Evolutionary conservation across 2,113 vertebrate genomes (phyloP).

Genomic region (Sula dactylatra): DNA sequence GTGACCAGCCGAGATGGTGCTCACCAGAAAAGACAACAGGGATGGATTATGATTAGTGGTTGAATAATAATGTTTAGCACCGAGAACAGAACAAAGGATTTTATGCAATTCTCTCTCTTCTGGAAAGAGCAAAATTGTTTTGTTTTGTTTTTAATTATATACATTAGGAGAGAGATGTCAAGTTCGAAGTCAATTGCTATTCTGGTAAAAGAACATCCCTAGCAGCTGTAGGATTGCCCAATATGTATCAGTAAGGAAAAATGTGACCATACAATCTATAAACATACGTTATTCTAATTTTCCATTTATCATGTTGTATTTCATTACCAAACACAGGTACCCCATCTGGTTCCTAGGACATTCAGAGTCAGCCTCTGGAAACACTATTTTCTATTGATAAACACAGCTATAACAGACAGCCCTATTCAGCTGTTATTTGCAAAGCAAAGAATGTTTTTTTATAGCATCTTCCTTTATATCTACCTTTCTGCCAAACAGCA

Average conservation of each 20-base stretch:
- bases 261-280: neutral
- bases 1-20: neutral
- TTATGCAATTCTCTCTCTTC: neutral
- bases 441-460: conserved; percentile 14
- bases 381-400: neutral
- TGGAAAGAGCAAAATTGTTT: neutral
- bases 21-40: neutral
- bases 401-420: neutral
- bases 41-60: neutral
- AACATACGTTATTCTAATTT: neutral
- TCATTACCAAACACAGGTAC: neutral
- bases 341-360: neutral
- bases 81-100: neutral
- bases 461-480: neutral
- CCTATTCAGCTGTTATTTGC: conserved; percentile 7
- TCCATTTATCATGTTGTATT: neutral
- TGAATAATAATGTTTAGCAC: neutral
- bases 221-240: neutral
- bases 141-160: neutral
- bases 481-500: neutral
- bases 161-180: neutral
- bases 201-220: neutral
- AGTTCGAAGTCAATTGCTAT: neutral
- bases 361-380: neutral
- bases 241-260: neutral